Conservation (phyloP, 2,113 vertebrate species). For the Bujurquina vittata region DNA sequence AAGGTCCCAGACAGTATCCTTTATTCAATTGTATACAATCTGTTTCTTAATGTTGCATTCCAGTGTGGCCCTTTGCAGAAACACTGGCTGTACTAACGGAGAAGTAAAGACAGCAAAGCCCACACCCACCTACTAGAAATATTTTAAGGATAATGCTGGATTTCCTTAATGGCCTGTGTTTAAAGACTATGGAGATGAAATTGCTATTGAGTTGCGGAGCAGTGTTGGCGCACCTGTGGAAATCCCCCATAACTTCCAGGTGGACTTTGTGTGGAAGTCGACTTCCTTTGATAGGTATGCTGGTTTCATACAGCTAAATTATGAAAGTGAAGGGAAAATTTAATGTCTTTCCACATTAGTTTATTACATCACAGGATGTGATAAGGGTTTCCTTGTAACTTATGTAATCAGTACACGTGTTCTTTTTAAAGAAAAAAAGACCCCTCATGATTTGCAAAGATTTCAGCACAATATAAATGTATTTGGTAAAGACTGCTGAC, state of each 20-base stretch:
- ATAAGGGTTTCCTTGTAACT: not conserved
- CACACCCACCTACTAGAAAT: not conserved
- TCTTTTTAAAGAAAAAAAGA: not conserved
- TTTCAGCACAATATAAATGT: not conserved
- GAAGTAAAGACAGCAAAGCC: not conserved
- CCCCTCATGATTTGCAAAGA: too few species aligned
- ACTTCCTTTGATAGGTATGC: conserved; percentile 97
- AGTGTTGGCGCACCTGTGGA: conserved; percentile 96
- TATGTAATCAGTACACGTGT: not conserved
- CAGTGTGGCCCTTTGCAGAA: not conserved
- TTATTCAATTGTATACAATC: conserved; percentile 28
- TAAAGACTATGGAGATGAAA: conserved; percentile 98
- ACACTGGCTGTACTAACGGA: not conserved
- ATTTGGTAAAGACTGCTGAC: not conserved
- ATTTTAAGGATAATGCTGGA: not conserved
- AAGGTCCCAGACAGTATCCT: conserved; percentile 99
- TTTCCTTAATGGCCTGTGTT: conserved; percentile 80
- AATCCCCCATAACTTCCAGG: conserved; percentile 98
- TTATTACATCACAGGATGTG: not conserved
- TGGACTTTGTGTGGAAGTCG: conserved; percentile 99
- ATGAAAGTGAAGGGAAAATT: not conserved
- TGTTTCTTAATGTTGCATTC: not conserved
- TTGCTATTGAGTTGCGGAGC: conserved; percentile 96
- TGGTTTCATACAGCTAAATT: not conserved
- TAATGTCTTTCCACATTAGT: fast-evolving